Base-by-base conservation (phyloP, 2,888 invertebrate species). In the Athalia circularis region DNA sequence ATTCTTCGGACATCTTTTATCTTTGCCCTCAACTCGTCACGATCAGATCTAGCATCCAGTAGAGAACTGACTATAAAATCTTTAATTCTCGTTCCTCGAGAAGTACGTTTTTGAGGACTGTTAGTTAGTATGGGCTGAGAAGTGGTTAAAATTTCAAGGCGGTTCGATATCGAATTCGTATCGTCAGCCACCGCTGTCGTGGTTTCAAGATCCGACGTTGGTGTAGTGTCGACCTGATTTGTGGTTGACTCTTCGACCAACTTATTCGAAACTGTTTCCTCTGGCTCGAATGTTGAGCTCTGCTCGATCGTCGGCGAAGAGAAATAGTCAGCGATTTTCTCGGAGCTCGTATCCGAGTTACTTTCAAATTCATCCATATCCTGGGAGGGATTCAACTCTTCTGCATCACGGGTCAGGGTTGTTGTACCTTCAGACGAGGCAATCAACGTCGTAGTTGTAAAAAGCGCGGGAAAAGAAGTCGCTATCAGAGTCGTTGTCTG, bases 361-460 rank as follows among this genome's bases (percentile, higher is more conserved):
- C 50, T 62, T 50, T 52, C 75, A 5, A 52, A 62, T 52, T 29
- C 13, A 11, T 75, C 75, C 48, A 13, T 95, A 86, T 94, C 95
- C 80, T 93, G 92, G 70, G 94, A 93, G 77, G 29, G 29, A 29
- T 90, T 87, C n/a, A 86, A 80, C 79, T 93, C 92, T 90, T 91
- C 89, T 59, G 90, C 92, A 81, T 92, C 91, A 54, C 90, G 88
- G 77, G 91, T 67, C 89, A 91, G 86, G 4, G 89, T 87, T 5
- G 87, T 86, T 80, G 89, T 65, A 77, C 64, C 72, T 59, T 48
- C 75, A 50, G 88, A 61, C 85, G 87, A 72, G 77, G 77, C 70
- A 85, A 3, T 85, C 79, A 78, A 83, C 81, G 79, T 84, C 80
- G 29, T 65, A 5, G 87, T 84, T 79, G 90, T 79, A 8, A 48